These are phyloP conservation scores for Gobio gobio DNA, from an alignment of 2,113 vertebrate genomes.

Conservation along the genomic window DNA sequence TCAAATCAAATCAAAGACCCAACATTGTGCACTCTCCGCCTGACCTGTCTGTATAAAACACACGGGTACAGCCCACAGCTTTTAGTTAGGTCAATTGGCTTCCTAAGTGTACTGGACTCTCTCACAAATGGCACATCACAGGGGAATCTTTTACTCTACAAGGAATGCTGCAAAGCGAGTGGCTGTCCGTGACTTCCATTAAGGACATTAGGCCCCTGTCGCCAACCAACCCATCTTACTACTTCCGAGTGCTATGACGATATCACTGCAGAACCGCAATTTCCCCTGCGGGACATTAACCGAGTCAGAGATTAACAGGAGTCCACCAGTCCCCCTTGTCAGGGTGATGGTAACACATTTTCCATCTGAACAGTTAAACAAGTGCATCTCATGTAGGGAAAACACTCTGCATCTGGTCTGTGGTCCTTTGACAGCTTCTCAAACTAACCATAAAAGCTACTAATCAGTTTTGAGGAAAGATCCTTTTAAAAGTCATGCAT, in stretches of 20 bases:
- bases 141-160: constrained; percentile 37
- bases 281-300: constrained; percentile 47
- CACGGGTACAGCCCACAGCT: constrained; percentile 3
- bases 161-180: constrained; percentile 32
- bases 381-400: neutral
- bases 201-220: constrained; percentile 60
- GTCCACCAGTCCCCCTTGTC: constrained; percentile 12
- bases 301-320: constrained; percentile 26
- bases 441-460: neutral
- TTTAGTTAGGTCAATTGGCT: constrained; percentile 53
- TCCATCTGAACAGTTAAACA: neutral
- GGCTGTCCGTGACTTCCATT: constrained; percentile 56
- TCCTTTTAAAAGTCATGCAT: too few relatives aligned
- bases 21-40: neutral
- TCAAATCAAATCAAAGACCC: constrained; percentile 36
- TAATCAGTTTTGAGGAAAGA: neutral
- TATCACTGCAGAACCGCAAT: constrained; percentile 50
- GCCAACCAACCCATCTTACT: constrained; percentile 49
- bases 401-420: neutral
- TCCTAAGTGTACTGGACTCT: constrained; percentile 47
- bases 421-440: neutral
- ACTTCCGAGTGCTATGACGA: constrained; percentile 37
- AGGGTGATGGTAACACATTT: neutral
- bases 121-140: constrained; percentile 46
- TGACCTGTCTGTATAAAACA: constrained; percentile 43